Evolutionary conservation across 2,888 invertebrate species (phyloP).

Genomic region (Anodontia alba): DNA sequence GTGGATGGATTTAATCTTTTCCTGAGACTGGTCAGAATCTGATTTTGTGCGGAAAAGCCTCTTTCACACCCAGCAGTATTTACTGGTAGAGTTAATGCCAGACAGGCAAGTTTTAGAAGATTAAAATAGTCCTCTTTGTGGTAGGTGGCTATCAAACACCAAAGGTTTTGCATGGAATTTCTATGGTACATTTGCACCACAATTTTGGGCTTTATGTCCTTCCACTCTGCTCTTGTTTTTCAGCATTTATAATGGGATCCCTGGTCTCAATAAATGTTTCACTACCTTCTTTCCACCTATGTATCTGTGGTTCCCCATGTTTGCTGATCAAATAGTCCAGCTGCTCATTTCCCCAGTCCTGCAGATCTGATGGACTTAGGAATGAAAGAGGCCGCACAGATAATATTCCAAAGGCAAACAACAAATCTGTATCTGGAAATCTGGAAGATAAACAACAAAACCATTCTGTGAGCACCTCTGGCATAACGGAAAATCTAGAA

Average conservation of each 20-base stretch:
- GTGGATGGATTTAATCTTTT: background rate
- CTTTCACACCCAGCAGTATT: background rate
- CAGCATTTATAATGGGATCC: conserved; percentile 16
- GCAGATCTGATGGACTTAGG: too few relatives aligned
- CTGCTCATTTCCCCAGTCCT: too few relatives aligned
- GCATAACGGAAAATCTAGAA: too few relatives aligned
- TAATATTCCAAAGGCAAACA: too few relatives aligned
- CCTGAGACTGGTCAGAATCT: background rate
- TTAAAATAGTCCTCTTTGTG: background rate
- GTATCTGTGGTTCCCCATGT: too few relatives aligned
- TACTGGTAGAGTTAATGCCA: background rate
- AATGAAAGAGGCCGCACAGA: too few relatives aligned
- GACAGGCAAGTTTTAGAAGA: background rate
- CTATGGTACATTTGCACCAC: background rate
- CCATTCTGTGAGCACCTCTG: too few relatives aligned
- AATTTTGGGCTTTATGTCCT: conserved; percentile 6
- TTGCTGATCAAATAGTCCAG: too few relatives aligned
- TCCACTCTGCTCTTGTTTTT: conserved; percentile 28
- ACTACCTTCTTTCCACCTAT: too few relatives aligned
- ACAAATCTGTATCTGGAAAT: too few relatives aligned
- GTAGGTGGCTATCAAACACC: background rate
- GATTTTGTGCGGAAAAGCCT: background rate
- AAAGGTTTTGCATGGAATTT: background rate
- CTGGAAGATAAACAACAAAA: too few relatives aligned
- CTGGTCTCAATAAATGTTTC: background rate